Evolutionary conservation across 2,888 invertebrate species (phyloP), one percentile per base, ranked within the genome.

Genomic region (Nomada ruficornis): DNA sequence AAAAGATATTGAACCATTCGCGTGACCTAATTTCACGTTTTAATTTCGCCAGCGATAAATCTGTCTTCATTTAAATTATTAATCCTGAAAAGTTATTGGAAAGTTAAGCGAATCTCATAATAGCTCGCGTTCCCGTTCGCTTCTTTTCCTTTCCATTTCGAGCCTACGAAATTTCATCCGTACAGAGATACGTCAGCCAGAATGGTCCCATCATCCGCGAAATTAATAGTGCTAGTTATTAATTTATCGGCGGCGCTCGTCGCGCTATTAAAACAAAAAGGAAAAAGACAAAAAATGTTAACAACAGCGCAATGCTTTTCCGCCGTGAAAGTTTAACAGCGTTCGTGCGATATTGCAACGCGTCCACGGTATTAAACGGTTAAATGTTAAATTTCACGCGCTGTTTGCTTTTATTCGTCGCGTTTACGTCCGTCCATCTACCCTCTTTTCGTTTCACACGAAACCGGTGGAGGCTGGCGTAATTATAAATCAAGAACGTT

Each of bases 221-320:
- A 36, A 71, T 71, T 71, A 71, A 71, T 60, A 60, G 47, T 50
- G 60, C 20, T 71, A 20, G 59, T 50, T 71, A 71, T 71, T 60
- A 71, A 71, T 50, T 71, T 71, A 71, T 71, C 70, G 50, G 60
- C 20, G 15, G 11, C 70, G 44, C 60, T 42, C 18, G 29, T 10
- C 59, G 29, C 13, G 47, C 60, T 29, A 71, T 50, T 26, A 26
- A 26, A 50, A 20, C 36, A 20, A 9, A 50, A 26, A 10, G 11
- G 0, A 11, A 55, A 55, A 23, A 55, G 5, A 7, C 0, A 18
- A 47, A 20, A 47, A 50, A 60, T 60, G 57, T 10, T 50, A 47
- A 29, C 18, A 15, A 2, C 59, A 7, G 29, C 2, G 11, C 47
- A 11, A 29, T 50, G 60, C 59, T 57, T 59, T 60, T 54, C 20